These are phyloP conservation scores for Rhipidura dahli DNA, from an alignment of 2,113 vertebrate species.

Conservation along the genomic window DNA sequence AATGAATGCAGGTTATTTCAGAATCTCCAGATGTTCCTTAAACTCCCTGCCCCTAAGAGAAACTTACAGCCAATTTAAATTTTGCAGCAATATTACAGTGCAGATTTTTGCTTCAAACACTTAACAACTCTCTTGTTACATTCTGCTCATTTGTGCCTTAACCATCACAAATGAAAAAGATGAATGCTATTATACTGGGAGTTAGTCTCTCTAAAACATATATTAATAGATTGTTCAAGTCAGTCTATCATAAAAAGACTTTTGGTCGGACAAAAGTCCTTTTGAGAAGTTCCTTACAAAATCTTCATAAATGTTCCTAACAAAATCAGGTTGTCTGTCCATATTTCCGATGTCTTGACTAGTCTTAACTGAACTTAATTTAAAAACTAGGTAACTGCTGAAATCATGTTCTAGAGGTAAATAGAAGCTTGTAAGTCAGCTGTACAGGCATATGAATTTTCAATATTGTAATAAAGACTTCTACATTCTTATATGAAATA, in stretches of 20 bases:
- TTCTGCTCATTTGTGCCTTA: not conserved
- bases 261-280: not conserved
- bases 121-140: slow-evolving; percentile 6
- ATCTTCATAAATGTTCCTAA: not conserved
- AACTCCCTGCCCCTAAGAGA: slow-evolving; percentile 67
- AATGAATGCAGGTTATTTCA: slow-evolving; percentile 84
- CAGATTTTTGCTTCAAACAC: slow-evolving; percentile 50
- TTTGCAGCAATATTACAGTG: slow-evolving; percentile 58
- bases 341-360: not conserved
- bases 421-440: not conserved
- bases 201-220: not conserved
- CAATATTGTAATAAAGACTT: not conserved
- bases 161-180: not conserved
- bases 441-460: not conserved
- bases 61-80: slow-evolving; percentile 74
- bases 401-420: not conserved
- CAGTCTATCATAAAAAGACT: not conserved
- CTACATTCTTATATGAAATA: not conserved
- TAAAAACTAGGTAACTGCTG: not conserved
- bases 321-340: not conserved
- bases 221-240: not conserved
- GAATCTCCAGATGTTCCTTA: slow-evolving; percentile 82
- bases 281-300: not conserved
- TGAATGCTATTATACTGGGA: not conserved
- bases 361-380: not conserved